Evolutionary conservation across 2,797 vertebrate species (phyloP).

Genomic region (Gobionotothen gibberifrons): DNA sequence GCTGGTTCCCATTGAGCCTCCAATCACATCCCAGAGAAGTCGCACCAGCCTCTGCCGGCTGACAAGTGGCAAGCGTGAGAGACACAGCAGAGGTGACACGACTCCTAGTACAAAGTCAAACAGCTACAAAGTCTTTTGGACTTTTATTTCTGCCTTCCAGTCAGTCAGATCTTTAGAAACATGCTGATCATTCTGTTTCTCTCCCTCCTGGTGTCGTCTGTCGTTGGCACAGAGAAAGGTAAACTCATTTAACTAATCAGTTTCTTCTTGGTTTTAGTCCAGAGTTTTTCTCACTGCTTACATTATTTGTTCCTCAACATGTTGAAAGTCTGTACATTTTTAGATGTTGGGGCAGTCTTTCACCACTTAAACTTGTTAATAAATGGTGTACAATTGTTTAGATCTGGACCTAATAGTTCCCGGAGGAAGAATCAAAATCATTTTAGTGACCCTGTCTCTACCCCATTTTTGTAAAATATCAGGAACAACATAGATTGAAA

Average conservation of each 20-base stretch:
- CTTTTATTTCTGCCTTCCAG: neutral
- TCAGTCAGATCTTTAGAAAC: conserved; percentile 34
- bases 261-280: neutral
- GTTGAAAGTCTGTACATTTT: conserved; percentile 3
- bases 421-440: neutral
- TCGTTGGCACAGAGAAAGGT: conserved; percentile 72
- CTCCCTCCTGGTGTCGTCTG: conserved; percentile 64
- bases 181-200: conserved; percentile 65
- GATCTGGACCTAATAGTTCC: neutral
- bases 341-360: neutral
- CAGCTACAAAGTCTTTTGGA: conserved; percentile 23
- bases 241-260: conserved; percentile 28
- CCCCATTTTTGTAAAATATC: neutral
- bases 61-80: conserved; percentile 36
- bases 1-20: conserved; percentile 77
- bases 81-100: conserved; percentile 34
- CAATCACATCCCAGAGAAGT: conserved; percentile 59
- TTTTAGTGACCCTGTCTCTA: neutral
- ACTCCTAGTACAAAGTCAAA: conserved; percentile 23
- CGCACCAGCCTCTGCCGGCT: conserved; percentile 9
- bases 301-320: neutral
- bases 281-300: too few relatives aligned
- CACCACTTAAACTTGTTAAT: neutral
- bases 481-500: neutral
- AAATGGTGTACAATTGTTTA: neutral